These are phyloP conservation scores for Baronia brevicornis DNA, from an alignment of 2,888 invertebrate genomes.

Conservation along the genomic window DNA sequence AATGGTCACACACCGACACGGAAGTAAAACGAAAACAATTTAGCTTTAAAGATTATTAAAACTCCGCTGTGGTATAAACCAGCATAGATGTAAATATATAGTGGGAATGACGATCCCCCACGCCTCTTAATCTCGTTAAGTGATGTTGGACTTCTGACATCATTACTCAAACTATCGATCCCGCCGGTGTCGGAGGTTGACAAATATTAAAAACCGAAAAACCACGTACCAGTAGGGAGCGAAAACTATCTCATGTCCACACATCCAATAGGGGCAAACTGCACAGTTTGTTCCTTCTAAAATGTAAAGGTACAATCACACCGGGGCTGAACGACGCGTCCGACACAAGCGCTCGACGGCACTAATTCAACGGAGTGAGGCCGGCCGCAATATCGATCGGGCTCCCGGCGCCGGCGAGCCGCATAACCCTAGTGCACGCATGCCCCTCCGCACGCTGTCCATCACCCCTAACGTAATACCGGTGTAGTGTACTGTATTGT, in stretches of 20 bases:
- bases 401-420: constrained; percentile 68
- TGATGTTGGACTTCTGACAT: constrained; percentile 39
- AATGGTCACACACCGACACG: too few species aligned
- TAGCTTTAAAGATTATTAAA: too few species aligned
- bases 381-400: constrained; percentile 61
- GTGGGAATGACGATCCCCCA: constrained; percentile 19
- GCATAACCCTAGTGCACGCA: constrained; percentile 70
- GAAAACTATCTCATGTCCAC: constrained; percentile 60
- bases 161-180: constrained; percentile 51
- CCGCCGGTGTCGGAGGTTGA: constrained; percentile 25
- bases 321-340: constrained; percentile 33
- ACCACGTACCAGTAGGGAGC: constrained; percentile 44
- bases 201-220: constrained; percentile 20
- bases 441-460: constrained; percentile 50
- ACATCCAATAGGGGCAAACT: constrained; percentile 36
- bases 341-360: constrained; percentile 54
- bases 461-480: constrained; percentile 44
- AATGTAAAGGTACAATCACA: constrained; percentile 31
- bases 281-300: constrained; percentile 26
- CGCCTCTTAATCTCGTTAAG: constrained; percentile 22
- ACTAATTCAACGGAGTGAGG: constrained; percentile 46
- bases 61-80: too few species aligned
- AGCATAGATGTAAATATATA: too few species aligned
- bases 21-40: too few species aligned
- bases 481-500: too few species aligned